Conservation (phyloP, 2,888 invertebrate species). For the Pammene aurita region DNA sequence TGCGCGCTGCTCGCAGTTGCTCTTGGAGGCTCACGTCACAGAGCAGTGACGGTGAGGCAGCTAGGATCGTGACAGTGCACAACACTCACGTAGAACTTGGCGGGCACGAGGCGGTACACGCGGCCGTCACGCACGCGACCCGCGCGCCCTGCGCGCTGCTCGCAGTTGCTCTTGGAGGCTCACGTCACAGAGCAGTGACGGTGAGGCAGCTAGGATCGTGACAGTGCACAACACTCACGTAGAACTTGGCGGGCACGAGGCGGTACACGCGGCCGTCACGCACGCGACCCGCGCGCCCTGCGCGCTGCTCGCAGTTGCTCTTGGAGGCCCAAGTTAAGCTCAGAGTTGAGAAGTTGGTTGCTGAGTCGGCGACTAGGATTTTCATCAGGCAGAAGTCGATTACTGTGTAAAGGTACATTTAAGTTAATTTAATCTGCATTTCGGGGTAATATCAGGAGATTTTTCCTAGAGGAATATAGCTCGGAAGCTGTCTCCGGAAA, state of each 20-base stretch:
- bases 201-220: no score
- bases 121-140: constrained; percentile 94
- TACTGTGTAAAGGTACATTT: constrained; percentile 81
- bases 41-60: no score
- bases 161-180: constrained; percentile 95
- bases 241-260: constrained; percentile 87
- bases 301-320: constrained; percentile 93
- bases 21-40: constrained; percentile 95
- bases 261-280: constrained; percentile 93
- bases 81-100: constrained; percentile 83
- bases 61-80: no score
- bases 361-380: constrained; percentile 88
- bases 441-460: no score
- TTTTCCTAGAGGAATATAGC: no score
- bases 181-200: constrained; percentile 93
- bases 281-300: constrained; percentile 95
- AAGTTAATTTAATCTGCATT: no score
- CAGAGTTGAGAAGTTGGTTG: constrained; percentile 90
- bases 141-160: constrained; percentile 94
- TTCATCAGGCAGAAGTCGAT: constrained; percentile 98
- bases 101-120: constrained; percentile 91
- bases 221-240: constrained; percentile 63
- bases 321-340: constrained; percentile 94
- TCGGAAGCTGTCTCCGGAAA: no score
- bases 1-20: no score